A percentile compares a stretch with the other conserved stretches of the same genome.
Evolutionary conservation across 35 echinoderm and acorn worm genomes (phyloP).

Genomic region (Acanthaster planci): DNA sequence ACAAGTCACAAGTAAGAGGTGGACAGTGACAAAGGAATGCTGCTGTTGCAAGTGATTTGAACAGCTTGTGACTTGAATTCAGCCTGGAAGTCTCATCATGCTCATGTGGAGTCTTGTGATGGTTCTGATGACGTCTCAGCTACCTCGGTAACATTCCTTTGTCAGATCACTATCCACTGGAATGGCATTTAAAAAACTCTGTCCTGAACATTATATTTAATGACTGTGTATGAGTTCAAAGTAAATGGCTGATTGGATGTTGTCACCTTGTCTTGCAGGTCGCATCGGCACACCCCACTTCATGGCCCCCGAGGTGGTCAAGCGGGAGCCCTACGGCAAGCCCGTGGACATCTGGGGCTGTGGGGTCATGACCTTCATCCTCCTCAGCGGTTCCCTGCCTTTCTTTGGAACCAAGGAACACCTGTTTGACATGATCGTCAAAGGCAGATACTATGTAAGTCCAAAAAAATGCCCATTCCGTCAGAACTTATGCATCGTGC

Average conservation of each 20-base stretch:
- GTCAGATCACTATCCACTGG: too few species aligned
- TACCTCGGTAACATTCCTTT: too few species aligned
- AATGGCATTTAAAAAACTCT: too few species aligned
- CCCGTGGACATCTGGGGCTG: slow-evolving; percentile 99
- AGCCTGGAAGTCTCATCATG: too few species aligned
- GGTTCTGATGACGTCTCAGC: too few species aligned
- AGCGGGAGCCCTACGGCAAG: slow-evolving; percentile 95
- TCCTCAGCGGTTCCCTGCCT: slow-evolving; percentile 93
- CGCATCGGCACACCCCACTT: slow-evolving; percentile 99
- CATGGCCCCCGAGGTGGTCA: slow-evolving; percentile 98
- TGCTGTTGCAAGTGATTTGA: too few species aligned
- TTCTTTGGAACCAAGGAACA: slow-evolving; percentile 98
- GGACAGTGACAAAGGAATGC: too few species aligned
- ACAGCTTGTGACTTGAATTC: too few species aligned
- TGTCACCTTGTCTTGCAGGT: slow-evolving; percentile 51
- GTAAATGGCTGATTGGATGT: slow-evolving; percentile 19
- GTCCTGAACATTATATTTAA: too few species aligned
- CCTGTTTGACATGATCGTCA: slow-evolving; percentile 98
- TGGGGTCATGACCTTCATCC: slow-evolving; percentile 96
- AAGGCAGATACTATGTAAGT: slow-evolving; percentile 99
- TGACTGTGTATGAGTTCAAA: neutral
- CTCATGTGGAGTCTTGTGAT: too few species aligned
- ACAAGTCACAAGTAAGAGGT: too few species aligned
- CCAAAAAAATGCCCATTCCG: neutral
- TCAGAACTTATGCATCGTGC: too few species aligned